Evolutionary conservation across 2,888 invertebrate species (phyloP).

Genomic region (Drosophila melanocephala): DNA sequence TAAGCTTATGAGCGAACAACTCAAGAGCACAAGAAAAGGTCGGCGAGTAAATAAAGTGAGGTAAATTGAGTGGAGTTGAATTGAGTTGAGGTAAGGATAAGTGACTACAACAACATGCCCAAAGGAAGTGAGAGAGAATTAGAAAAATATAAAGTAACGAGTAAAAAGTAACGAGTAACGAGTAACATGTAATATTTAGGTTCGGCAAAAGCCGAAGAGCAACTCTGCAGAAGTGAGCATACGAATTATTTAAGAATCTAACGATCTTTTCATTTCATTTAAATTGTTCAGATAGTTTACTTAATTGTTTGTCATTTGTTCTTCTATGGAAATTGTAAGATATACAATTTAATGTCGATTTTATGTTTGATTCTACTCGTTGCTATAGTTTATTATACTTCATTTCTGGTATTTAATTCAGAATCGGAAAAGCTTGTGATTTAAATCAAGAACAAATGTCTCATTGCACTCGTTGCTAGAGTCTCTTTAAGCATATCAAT

Average conservation of each 20-base stretch:
- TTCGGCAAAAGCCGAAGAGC: slow-evolving; percentile 26
- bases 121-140: slow-evolving; percentile 7
- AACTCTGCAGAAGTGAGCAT: slow-evolving; percentile 42
- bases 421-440: background rate
- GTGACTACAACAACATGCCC: slow-evolving; percentile 52
- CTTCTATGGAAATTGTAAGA: background rate
- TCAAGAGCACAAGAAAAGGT: slow-evolving; percentile 7
- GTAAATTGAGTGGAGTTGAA: slow-evolving; percentile 25
- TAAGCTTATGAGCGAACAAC: slow-evolving; percentile 17
- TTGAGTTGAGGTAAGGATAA: slow-evolving; percentile 18
- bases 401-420: background rate
- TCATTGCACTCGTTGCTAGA: background rate
- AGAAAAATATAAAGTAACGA: slow-evolving; percentile 27
- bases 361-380: background rate
- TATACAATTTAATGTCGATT: background rate
- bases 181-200: slow-evolving; percentile 17
- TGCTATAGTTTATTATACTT: background rate
- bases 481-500: background rate
- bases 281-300: background rate
- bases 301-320: background rate
- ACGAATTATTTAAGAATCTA: background rate
- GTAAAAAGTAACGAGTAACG: slow-evolving; percentile 12
- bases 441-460: background rate
- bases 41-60: slow-evolving; percentile 29
- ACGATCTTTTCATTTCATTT: background rate